Base-by-base conservation (phyloP, 2,888 invertebrate genomes). In the Diaprepes abbreviatus region DNA sequence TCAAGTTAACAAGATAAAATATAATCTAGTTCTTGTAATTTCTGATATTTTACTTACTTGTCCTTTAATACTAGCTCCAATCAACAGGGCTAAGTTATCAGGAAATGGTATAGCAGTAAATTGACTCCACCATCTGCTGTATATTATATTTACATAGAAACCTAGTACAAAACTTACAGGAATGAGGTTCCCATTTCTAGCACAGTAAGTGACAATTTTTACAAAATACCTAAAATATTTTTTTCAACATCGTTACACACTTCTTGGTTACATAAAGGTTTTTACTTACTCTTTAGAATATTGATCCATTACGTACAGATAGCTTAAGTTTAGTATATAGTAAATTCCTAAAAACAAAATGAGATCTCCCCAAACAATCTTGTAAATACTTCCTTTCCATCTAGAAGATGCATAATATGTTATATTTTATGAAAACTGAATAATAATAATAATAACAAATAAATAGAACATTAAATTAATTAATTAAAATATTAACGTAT, bases 351-450 rank as follows among this genome's bases (percentile, higher is more conserved):
- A 86, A 82, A 94, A 97, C 55, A 93, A 87, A 16, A 93, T 80
- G 58, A 96, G 87, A 83, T 97, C 96, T 75, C 93, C 87, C 95
- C 95, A 97, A 70, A 97, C 92, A 74, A 96, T 86, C 85, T 96
- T 96, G 89, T 96, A 97, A 79, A 97, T 93, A 82, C 96, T 96
- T 45, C 96, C 97, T 75, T 91, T 90, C 96, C 96, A 97, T 88
- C 95, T 95, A 50, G 14, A 66, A 64, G 38, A 50, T n/a, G n/a
- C n/a, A n/a, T n/a, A n/a, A n/a, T n/a, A n/a, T n/a, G n/a, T n/a
- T n/a, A n/a, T n/a, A n/a, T n/a, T n/a, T n/a, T n/a, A n/a, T n/a
- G n/a, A n/a, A n/a, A n/a, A n/a, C n/a, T n/a, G n/a, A n/a, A n/a
- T n/a, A n/a, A n/a, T n/a, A n/a, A n/a, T n/a, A n/a, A n/a, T n/a